Evolutionary conservation across 2,797 vertebrate genomes (phyloP), one percentile per base, ranked within the genome.

Genomic region (Pelochelys cantorii): DNA sequence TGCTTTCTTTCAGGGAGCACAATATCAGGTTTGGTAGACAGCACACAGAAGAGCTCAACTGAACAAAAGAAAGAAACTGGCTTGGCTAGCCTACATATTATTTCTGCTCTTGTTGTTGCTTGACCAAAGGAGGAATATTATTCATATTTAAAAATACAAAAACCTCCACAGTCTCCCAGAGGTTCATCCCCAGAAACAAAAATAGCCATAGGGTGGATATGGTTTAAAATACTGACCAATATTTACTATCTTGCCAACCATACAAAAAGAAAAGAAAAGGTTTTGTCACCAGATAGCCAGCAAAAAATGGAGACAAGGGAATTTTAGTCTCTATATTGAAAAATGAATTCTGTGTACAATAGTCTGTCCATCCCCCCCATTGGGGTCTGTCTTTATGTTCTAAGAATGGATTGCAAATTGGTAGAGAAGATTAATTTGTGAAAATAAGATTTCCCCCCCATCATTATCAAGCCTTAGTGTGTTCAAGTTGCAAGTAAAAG

Each of bases 401-500:
- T 0, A 25, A 53, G 42, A 11, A 88, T 68, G n/a, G 82, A 17
- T 83, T 87, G 68, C 34, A 71, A 85, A 91, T 75, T 54, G 11
- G 5, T 18, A 34, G 25, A 68, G 31, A 17, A 91, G 80, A 52
- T 15, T 57, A 75, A 82, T 20, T 88, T 84, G 42, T 6, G 42
- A 93, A 95, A 42, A 81, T 5, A 83, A 83, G 71, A 87, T 94
- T 89, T 81, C 75, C 68, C 20, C 75, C 68, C 20, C 57, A 81
- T 75, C 42, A 85, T 75, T n/a, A 92, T 93, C 25, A 1, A 84
- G 83, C 89, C 71, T 75, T 20, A 9, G 42, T 42, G 22, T 93
- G 80, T 77, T 53, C 65, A 79, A 77, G 34, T 20, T 48, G 13
- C 85, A 74, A 84, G 7, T 9, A 65, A 89, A 81, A 17, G 37